phyloP scores from a whole-genome alignment of 2,888 invertebrate species.

The Acrobasis repandana region DNA sequence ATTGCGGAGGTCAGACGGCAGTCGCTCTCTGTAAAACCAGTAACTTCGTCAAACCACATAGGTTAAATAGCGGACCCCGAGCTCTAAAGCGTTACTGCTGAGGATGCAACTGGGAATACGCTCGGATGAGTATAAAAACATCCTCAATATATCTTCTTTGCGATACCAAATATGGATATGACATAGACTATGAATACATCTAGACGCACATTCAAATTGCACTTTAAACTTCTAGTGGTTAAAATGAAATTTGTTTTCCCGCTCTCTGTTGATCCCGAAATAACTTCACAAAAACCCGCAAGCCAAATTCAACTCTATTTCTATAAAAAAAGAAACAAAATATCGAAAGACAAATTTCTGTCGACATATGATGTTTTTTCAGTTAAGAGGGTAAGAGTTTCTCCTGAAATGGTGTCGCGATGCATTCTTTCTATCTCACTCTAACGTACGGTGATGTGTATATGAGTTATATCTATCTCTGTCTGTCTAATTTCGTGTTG shows the following conservation, averaged over 20 bases:
- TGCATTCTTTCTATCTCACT: slow-evolving; percentile 56
- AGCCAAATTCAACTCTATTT: slow-evolving; percentile 32
- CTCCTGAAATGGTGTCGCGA: slow-evolving; percentile 72
- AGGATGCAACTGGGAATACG: too few species aligned
- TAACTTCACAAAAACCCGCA: slow-evolving; percentile 43
- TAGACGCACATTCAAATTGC: slow-evolving; percentile 61
- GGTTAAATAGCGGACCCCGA: too few species aligned
- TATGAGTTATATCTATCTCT: slow-evolving; percentile 39
- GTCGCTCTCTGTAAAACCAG: too few species aligned
- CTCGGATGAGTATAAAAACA: too few species aligned
- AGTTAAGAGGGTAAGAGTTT: slow-evolving; percentile 41
- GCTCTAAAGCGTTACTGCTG: too few species aligned
- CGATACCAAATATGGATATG: slow-evolving; percentile 27
- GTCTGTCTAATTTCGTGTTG: slow-evolving; percentile 47
- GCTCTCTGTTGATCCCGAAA: slow-evolving; percentile 60
- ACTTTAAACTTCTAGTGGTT: slow-evolving; percentile 70
- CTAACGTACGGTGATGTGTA: slow-evolving; percentile 30
- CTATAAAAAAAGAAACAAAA: not conserved
- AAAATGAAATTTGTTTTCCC: slow-evolving; percentile 74
- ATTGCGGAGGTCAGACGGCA: too few species aligned
- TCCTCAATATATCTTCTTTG: not conserved
- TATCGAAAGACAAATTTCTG: slow-evolving; percentile 18
- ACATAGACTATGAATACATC: slow-evolving; percentile 44
- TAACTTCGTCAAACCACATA: too few species aligned
- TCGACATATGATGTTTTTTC: slow-evolving; percentile 39